Base-by-base conservation (phyloP, 1,140 invertebrate species). In the Euura saliciscinereae region DNA sequence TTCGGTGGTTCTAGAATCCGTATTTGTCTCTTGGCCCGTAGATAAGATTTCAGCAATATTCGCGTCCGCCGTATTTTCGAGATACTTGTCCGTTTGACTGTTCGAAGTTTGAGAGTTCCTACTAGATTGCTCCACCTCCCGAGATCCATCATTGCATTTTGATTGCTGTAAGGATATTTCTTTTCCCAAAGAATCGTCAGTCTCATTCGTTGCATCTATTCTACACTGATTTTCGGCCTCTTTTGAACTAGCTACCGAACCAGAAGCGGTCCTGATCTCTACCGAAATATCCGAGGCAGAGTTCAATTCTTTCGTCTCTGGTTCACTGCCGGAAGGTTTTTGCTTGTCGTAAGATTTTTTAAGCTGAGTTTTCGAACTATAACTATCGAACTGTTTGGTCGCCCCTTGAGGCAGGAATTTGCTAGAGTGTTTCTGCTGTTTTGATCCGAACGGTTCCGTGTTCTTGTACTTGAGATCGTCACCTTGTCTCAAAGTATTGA, bases 261-360 rank as follows among this genome's bases (percentile, higher is more conserved):
- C 79, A 3, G 77, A 78, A 69, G 71, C 71, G 65, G 72, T 80
- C 43, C 78, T 79, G 3, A 78, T 69, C 64, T 83, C 81, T 66
- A 85, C 81, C 1, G 76, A 80, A 44, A 77, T 74, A n/a, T 85
- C 84, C 5, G 76, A 77, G 64, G 76, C 72, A 28, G 28, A 28
- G 11, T 65, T 69, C 65, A 77, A 78, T 5, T 75, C 65, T 73
- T 80, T 78, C 7, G 66, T 67, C 70, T 86, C 83, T n/a, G 68
- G 44, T 76, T 82, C 84, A 65, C 69, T 78, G 5, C 68, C 76
- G 51, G 72, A 78, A 13, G 78, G 75, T 76, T 86, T 87, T 45
- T 69, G 66, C 72, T 85, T 85, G n/a, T 85, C 83, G 5, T 44
- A 66, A 10, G 68, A 8, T 74, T 79, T 81, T 66, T 84, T 86